Conservation (phyloP, 1,140 invertebrate genomes). For the Drosophila pandora region DNA sequence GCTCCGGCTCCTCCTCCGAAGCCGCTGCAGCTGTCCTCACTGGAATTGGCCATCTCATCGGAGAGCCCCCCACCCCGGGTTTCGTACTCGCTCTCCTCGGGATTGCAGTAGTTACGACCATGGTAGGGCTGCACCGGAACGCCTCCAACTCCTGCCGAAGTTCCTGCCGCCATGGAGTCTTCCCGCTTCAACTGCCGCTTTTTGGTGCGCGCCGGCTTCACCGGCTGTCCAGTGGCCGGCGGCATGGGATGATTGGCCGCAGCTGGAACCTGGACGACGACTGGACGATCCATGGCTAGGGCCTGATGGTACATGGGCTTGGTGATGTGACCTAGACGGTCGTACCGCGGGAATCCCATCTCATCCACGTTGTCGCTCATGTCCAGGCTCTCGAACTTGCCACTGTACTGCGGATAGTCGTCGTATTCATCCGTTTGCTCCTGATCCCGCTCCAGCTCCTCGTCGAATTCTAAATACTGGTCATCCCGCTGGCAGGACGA, state of each 20-base stretch:
- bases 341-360: constrained; percentile 86
- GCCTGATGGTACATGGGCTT: constrained; percentile 80
- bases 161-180: constrained; percentile 63
- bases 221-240: constrained; percentile 68
- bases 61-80: constrained; percentile 69
- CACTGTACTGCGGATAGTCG: constrained; percentile 77
- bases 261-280: constrained; percentile 31
- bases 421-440: constrained; percentile 82
- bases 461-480: constrained; percentile 84
- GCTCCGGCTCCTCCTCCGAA: constrained; percentile 42
- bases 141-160: constrained; percentile 16
- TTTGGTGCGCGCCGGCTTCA: constrained; percentile 81
- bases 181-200: constrained; percentile 78
- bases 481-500: constrained; percentile 84
- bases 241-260: constrained; percentile 80
- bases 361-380: constrained; percentile 87
- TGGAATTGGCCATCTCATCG: constrained; percentile 81
- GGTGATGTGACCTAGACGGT: constrained; percentile 85
- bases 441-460: constrained; percentile 81
- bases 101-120: constrained; percentile 74
- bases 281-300: constrained; percentile 26
- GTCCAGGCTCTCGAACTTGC: constrained; percentile 86
- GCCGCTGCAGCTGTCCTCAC: constrained; percentile 73
- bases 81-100: constrained; percentile 79
- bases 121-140: constrained; percentile 59